Conservation (phyloP, 2,113 vertebrate genomes). For the Hystrix cristata region DNA sequence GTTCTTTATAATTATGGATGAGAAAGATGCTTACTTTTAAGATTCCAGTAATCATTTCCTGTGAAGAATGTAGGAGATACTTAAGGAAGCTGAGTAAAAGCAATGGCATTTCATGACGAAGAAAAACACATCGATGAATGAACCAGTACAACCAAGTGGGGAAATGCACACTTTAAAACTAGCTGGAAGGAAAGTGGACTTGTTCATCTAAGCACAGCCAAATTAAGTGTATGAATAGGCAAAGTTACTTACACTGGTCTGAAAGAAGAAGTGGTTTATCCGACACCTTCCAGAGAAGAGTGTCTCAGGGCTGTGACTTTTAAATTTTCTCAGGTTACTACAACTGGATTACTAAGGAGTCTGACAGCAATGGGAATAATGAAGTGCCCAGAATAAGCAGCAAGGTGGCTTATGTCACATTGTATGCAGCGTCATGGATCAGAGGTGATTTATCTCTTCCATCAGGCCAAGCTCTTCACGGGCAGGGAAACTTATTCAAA, state of each 20-base stretch:
- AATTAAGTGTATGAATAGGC: background rate
- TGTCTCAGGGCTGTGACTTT: constrained; percentile 4
- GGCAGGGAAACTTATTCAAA: constrained; percentile 38
- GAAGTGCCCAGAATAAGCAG: constrained; percentile 58
- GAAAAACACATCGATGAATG: background rate
- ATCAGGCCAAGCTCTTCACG: constrained; percentile 42
- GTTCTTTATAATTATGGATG: background rate
- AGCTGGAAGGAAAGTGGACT: background rate
- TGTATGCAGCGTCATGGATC: background rate
- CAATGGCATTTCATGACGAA: background rate
- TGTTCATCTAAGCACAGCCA: background rate
- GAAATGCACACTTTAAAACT: background rate
- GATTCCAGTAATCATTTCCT: background rate
- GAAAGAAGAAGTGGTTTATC: constrained; percentile 7
- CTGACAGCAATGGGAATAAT: constrained; percentile 64
- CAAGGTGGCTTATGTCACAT: constrained; percentile 50
- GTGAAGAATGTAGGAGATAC: background rate
- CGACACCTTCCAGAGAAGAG: background rate
- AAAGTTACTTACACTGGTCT: constrained; percentile 13
- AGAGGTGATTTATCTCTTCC: constrained; percentile 62
- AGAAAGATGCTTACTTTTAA: background rate
- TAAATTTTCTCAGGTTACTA: constrained; percentile 55
- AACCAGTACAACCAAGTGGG: background rate
- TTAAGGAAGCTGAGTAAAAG: background rate
- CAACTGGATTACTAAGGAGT: constrained; percentile 54